These are phyloP conservation scores for Botia kubotai DNA, from an alignment of 2,797 vertebrate genomes.

Conservation along the genomic window DNA sequence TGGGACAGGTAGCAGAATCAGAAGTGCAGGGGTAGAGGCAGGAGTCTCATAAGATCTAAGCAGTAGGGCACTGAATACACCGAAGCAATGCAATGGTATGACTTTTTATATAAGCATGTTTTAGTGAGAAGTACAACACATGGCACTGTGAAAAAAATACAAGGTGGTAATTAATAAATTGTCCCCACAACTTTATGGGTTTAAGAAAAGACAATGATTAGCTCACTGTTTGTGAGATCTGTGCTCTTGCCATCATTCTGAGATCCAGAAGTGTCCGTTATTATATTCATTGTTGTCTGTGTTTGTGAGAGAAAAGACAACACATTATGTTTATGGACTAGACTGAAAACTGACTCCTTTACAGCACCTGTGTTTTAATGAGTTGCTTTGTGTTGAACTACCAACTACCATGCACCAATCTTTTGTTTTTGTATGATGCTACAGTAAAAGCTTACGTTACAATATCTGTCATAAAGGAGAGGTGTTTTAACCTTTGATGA, in stretches of 20 bases:
- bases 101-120: constrained; percentile 14
- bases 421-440: neutral
- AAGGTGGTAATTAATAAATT: neutral
- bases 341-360: neutral
- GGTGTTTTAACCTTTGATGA: constrained; percentile 28
- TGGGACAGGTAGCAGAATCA: constrained; percentile 37
- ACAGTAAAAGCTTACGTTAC: neutral
- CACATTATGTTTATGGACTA: neutral
- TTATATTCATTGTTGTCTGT: neutral
- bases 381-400: neutral
- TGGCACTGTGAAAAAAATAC: constrained; percentile 46
- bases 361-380: neutral
- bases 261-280: neutral
- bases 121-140: constrained; percentile 34
- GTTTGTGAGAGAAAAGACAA: neutral
- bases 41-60: constrained; percentile 42
- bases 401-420: neutral
- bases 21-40: constrained; percentile 56
- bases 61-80: constrained; percentile 22
- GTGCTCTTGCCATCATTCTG: neutral
- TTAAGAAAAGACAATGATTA: neutral
- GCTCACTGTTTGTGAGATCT: constrained; percentile 27
- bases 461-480: neutral
- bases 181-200: neutral
- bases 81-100: constrained; percentile 22